Evolutionary conservation across 2,113 vertebrate genomes (phyloP).

Genomic region (Phyllopteryx taeniolatus): DNA sequence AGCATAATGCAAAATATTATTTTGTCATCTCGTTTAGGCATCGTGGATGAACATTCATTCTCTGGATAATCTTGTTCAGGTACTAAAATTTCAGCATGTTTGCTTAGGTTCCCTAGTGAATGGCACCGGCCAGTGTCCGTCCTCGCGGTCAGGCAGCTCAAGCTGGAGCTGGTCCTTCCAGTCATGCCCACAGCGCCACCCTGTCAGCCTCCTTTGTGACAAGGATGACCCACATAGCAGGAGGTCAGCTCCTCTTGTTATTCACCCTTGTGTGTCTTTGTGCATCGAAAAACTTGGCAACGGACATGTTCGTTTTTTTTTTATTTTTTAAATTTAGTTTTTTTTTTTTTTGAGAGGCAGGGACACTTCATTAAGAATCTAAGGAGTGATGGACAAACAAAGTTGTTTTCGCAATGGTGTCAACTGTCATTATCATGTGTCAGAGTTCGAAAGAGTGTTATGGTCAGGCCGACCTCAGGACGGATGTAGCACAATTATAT

Average conservation of each 20-base stretch:
- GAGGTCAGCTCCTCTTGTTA: constrained; percentile 24
- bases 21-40: too few species aligned
- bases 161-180: constrained; percentile 36
- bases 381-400: not conserved
- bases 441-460: not conserved
- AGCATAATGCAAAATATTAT: too few species aligned
- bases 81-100: not conserved
- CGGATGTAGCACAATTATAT: not conserved
- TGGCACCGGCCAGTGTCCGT: constrained; percentile 7
- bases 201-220: not conserved
- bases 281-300: not conserved
- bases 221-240: constrained; percentile 22
- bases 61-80: not conserved
- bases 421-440: not conserved
- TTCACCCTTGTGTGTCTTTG: too few species aligned
- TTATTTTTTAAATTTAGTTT: too few species aligned
- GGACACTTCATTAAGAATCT: not conserved
- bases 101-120: constrained; percentile 25
- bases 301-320: too few species aligned
- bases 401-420: too few species aligned
- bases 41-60: not conserved
- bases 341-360: not conserved
- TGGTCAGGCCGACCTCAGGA: too few species aligned
- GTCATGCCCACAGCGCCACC: constrained; percentile 4
- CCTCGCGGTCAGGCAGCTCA: constrained; percentile 7